A percentile compares a stretch with the other conserved stretches of the same genome.
Evolutionary conservation across 2,797 vertebrate genomes (phyloP).

Genomic region (Pangasius larnaudii): DNA sequence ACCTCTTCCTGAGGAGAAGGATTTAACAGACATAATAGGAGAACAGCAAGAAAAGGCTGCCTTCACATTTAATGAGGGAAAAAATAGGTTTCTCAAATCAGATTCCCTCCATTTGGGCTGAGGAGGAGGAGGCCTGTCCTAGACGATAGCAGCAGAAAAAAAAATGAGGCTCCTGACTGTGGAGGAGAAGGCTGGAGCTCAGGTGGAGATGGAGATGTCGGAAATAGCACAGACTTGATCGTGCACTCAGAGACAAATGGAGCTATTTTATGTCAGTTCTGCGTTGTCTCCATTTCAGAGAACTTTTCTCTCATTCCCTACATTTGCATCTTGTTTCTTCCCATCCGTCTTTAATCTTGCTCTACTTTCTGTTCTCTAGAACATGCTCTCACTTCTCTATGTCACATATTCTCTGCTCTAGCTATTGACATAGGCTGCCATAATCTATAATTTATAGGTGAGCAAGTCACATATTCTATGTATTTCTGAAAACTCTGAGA

Average conservation of each 20-base stretch:
- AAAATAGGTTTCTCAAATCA: constrained; percentile 57
- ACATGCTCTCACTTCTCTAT: constrained; percentile 16
- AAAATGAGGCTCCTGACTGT: constrained; percentile 17
- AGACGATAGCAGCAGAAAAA: constrained; percentile 36
- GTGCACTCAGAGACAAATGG: constrained; percentile 49
- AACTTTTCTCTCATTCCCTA: constrained; percentile 17
- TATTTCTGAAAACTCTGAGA: neutral
- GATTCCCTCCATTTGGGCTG: constrained; percentile 39
- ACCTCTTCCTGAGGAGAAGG: constrained; percentile 61
- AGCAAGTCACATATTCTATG: neutral
- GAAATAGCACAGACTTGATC: constrained; percentile 51
- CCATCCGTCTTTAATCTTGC: constrained; percentile 23
- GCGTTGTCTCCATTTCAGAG: constrained; percentile 10
- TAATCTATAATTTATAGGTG: constrained; percentile 20
- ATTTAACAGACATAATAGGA: constrained; percentile 66
- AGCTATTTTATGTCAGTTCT: constrained; percentile 34
- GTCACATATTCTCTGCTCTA: neutral
- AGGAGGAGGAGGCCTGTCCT: constrained; percentile 45
- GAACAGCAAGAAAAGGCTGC: constrained; percentile 49
- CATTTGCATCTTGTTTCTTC: constrained; percentile 13
- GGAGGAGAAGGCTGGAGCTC: constrained; percentile 36
- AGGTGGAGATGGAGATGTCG: constrained; percentile 48
- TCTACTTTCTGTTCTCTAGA: neutral
- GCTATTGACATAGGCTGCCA: neutral
- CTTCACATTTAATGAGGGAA: constrained; percentile 57